phyloP scores from a whole-genome alignment of 2,113 vertebrate species.

The Podilymbus podiceps region DNA sequence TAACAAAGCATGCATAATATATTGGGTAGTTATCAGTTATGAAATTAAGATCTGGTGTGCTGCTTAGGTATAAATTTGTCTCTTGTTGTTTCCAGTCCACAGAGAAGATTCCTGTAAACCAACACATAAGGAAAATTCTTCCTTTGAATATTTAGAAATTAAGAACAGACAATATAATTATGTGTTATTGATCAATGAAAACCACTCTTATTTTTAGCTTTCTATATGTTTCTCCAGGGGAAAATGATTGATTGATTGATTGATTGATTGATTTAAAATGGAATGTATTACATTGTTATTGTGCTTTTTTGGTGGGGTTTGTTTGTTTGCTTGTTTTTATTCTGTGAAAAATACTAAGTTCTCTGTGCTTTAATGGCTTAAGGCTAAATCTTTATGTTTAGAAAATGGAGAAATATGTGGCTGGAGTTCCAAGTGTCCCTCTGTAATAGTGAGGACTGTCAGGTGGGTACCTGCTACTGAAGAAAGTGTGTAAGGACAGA shows the following conservation, averaged over 20 bases:
- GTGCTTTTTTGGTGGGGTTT: no score
- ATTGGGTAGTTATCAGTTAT: slow-evolving; percentile 13
- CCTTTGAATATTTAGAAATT: not conserved
- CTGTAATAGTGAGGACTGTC: not conserved
- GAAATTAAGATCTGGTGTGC: slow-evolving; percentile 1
- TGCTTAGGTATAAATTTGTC: not conserved
- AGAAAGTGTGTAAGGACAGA: not conserved
- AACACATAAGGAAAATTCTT: not conserved
- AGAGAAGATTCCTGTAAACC: not conserved
- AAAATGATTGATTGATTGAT: not conserved
- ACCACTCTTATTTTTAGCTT: not conserved
- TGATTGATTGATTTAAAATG: no score
- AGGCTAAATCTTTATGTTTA: not conserved
- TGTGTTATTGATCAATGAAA: not conserved
- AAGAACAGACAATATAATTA: not conserved
- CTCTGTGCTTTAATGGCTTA: not conserved
- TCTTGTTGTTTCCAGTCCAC: not conserved
- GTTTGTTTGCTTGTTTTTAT: not conserved
- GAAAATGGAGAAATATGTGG: not conserved
- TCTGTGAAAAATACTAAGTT: not conserved
- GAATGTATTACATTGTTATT: not conserved
- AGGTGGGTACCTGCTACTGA: not conserved
- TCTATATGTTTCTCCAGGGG: not conserved
- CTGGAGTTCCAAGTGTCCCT: not conserved
- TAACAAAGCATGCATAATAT: slow-evolving; percentile 54